Evolutionary conservation across 2,888 invertebrate genomes (phyloP), one percentile per base, ranked within the genome.

Genomic region (Anthophora plumipes): DNA sequence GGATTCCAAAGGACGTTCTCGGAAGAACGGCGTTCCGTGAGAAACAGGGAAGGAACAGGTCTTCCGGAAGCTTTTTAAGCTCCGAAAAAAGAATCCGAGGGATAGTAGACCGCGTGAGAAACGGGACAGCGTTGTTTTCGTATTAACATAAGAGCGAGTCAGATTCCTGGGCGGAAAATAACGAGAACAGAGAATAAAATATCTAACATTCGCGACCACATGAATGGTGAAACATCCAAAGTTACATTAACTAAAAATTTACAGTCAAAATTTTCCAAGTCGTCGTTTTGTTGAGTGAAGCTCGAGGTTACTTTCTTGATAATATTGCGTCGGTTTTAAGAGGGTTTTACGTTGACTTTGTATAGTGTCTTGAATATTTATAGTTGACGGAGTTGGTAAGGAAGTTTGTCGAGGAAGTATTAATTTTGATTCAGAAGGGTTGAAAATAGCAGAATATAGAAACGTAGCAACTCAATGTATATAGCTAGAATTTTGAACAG

Each of bases 11-110:
- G 64, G 43, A 76, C 31, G 67, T 85, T 69, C 59, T 41, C 61
- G 63, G 69, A 84, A 79, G 64, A 60, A 48, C 37, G 41, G 22
- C 17, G 52, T 50, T 25, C 55, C 70, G 64, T 50, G 71, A 68
- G 77, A 82, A 75, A 73, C 31, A 14, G 41, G 41, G 57, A 57
- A 41, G 50, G 50, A 55, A 61, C 41, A 17, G 43, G 25, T 31
- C 60, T 20, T 48, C 46, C 48, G 61, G 66, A 74, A 77, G 81
- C 73, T 57, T 69, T 75, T 74, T 76, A 86, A 83, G 67, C 72
- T 54, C 48, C 55, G 52, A 69, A 78, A 70, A 82, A 75, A 31
- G 31, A 31, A 46, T 68, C 67, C 7, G 55, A 74, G 57, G 31
- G 46, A n/a, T 4, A 50, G 52, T 50, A 50, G 68, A 73, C 70